phyloP scores from a whole-genome alignment of 2,797 vertebrate genomes.

The Enteromius trimaculatus region DNA sequence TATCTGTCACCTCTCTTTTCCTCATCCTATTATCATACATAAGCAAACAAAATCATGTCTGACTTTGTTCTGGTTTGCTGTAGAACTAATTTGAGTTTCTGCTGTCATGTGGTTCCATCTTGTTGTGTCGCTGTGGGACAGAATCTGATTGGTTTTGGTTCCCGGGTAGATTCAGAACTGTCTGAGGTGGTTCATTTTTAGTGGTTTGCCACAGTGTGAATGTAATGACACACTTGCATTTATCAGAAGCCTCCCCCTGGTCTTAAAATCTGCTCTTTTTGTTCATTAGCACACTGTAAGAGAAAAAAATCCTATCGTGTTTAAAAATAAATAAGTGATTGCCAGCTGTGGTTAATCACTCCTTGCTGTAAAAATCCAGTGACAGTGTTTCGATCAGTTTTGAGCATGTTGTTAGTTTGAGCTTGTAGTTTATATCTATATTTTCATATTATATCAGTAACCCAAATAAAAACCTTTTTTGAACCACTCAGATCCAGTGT shows the following conservation, averaged over 20 bases:
- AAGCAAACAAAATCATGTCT: slow-evolving; percentile 20
- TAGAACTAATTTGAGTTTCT: slow-evolving; percentile 36
- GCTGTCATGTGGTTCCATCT: slow-evolving; percentile 7
- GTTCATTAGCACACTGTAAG: background rate
- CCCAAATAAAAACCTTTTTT: background rate
- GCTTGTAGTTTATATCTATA: no score
- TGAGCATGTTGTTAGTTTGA: no score
- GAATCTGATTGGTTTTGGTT: slow-evolving; percentile 38
- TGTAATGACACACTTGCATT: slow-evolving; percentile 17
- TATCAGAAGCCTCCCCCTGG: background rate
- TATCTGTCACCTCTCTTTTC: background rate
- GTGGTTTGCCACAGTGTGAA: slow-evolving; percentile 9
- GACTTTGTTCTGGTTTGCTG: slow-evolving; percentile 13
- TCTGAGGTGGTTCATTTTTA: slow-evolving; percentile 19
- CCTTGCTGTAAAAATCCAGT: background rate
- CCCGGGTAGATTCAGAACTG: background rate
- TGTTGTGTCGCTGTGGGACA: slow-evolving; percentile 1
- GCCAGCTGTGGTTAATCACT: background rate
- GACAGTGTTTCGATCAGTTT: background rate
- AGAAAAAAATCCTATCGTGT: background rate
- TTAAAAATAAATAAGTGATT: background rate
- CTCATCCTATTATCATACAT: slow-evolving; percentile 15
- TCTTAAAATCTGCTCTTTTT: background rate
- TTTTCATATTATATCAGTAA: background rate
- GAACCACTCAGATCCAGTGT: background rate